Percentiles rank a stretch among this genome's conserved stretches.
These are phyloP conservation scores for Pangasius macronema DNA, from an alignment of 2,797 vertebrate species.

Conservation along the genomic window DNA sequence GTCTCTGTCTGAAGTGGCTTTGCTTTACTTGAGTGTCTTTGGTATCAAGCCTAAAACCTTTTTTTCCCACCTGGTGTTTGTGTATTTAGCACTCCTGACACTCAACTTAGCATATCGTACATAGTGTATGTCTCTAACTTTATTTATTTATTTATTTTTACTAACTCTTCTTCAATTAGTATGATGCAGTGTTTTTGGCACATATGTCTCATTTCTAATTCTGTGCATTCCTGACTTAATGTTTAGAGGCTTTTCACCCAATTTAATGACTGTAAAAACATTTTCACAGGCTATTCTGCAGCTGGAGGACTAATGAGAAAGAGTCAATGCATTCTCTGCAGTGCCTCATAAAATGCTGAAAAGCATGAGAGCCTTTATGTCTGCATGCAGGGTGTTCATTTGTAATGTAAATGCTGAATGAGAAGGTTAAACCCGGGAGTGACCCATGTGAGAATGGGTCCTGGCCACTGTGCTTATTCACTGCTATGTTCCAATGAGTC, in stretches of 20 bases:
- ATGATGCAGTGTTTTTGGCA: constrained; percentile 34
- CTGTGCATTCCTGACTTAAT: constrained; percentile 44
- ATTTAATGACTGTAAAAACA: constrained; percentile 40
- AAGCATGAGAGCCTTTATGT: constrained; percentile 44
- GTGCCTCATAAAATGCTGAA: constrained; percentile 37
- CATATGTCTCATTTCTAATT: constrained; percentile 47
- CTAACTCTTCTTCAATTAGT: constrained; percentile 32
- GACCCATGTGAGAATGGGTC: constrained; percentile 38
- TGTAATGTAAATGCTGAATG: constrained; percentile 32
- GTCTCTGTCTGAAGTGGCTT: constrained; percentile 57
- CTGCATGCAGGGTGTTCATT: constrained; percentile 35
- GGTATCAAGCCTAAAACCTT: not conserved
- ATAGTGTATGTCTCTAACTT: not conserved
- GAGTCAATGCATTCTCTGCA: constrained; percentile 21
- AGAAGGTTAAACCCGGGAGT: constrained; percentile 37
- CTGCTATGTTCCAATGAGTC: constrained; percentile 11
- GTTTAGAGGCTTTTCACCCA: constrained; percentile 48
- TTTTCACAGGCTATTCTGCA: constrained; percentile 37
- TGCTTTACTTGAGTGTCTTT: constrained; percentile 32
- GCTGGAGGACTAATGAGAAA: constrained; percentile 34
- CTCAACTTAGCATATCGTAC: constrained; percentile 6
- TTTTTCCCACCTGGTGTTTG: constrained; percentile 2
- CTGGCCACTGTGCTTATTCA: constrained; percentile 17
- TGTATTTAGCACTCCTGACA: constrained; percentile 4
- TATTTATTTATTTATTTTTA: constrained; percentile 8